Percentiles rank a stretch among this genome's conserved stretches.
phyloP scores from a whole-genome alignment of 2,888 invertebrate genomes.

The Rhorus exstirpatorius region DNA sequence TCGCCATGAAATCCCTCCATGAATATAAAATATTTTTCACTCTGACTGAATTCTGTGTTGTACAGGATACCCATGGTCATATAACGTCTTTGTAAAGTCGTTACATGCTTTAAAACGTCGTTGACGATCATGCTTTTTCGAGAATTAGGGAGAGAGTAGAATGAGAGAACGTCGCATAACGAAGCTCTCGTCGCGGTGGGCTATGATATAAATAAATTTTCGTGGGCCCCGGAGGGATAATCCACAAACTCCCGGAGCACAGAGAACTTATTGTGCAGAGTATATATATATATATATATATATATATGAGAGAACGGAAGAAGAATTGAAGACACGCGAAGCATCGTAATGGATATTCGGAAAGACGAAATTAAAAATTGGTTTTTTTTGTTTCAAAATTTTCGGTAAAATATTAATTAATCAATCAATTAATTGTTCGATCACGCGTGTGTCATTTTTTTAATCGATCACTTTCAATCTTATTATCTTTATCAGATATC shows the following conservation, averaged over 20 bases:
- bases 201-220: constrained; percentile 63
- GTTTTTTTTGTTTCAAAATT: constrained; percentile 6
- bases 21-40: constrained; percentile 5
- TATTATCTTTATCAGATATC: no score
- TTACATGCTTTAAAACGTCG: constrained; percentile 34
- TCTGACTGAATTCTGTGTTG: constrained; percentile 29
- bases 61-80: constrained; percentile 10
- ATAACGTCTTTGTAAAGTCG: constrained; percentile 1
- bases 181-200: constrained; percentile 55
- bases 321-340: constrained; percentile 7
- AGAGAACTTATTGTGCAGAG: constrained; percentile 48
- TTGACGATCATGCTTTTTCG: constrained; percentile 58
- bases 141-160: constrained; percentile 55
- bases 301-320: constrained; percentile 11
- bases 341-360: constrained; percentile 8
- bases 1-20: background rate
- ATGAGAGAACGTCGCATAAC: constrained; percentile 21
- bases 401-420: no score
- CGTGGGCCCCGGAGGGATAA: constrained; percentile 44
- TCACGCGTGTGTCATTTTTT: no score
- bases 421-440: no score
- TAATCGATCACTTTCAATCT: no score
- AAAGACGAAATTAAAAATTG: constrained; percentile 9
- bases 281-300: no score
- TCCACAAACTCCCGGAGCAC: constrained; percentile 52